Evolutionary conservation across 2,113 vertebrate species (phyloP).

Genomic region (Urocolius indicus): DNA sequence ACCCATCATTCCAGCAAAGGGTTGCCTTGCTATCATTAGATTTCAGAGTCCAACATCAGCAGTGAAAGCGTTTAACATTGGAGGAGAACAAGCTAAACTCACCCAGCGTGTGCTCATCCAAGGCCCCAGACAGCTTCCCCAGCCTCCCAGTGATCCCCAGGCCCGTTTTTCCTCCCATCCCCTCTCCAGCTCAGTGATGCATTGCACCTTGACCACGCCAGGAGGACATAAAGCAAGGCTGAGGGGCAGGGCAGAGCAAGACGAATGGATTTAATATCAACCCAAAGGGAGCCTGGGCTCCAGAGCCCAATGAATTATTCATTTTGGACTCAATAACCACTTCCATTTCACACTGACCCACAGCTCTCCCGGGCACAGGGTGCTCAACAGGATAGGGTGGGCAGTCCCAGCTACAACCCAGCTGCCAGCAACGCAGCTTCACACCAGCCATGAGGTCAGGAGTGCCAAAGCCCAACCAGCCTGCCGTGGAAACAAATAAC

Average conservation of each 20-base stretch:
- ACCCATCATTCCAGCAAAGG: neutral
- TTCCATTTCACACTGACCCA: neutral
- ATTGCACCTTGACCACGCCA: neutral
- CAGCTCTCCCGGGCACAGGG: neutral
- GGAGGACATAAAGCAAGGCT: conserved; percentile 13
- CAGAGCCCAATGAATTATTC: neutral
- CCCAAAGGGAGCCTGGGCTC: neutral
- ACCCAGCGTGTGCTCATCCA: neutral
- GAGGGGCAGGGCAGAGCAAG: neutral
- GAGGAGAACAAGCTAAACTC: neutral
- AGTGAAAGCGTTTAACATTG: neutral
- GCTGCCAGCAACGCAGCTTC: rapidly evolving
- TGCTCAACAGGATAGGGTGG: neutral
- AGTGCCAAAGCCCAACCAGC: neutral
- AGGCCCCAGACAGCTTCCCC: neutral
- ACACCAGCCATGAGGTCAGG: neutral
- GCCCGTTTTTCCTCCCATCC: neutral
- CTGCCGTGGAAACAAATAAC: neutral
- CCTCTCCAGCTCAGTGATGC: neutral
- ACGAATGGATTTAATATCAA: conserved; percentile 52
- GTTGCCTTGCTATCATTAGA: neutral
- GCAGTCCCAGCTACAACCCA: neutral
- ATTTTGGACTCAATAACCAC: neutral
- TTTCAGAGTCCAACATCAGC: neutral
- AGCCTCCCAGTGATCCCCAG: rapidly evolving